Evolutionary conservation across 2,797 vertebrate species (phyloP).

Genomic region (Pterois miles): DNA sequence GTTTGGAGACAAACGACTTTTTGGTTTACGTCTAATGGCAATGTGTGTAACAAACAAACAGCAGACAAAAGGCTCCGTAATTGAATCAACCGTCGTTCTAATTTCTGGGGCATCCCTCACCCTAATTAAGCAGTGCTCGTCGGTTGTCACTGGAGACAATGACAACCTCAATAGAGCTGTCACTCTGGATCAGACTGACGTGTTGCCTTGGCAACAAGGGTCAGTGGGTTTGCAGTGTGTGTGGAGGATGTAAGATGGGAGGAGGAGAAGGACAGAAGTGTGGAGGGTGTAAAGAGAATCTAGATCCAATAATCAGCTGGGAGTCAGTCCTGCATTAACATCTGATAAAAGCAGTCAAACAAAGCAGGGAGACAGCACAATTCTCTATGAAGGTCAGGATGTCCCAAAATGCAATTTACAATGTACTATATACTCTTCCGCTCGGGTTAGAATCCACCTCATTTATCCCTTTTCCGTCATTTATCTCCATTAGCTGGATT

Average conservation of each 20-base stretch:
- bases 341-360: conserved; percentile 36
- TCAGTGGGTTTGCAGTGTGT: conserved; percentile 63
- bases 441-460: conserved; percentile 19
- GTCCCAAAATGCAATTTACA: conserved; percentile 17
- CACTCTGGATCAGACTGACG: conserved; percentile 72
- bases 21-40: conserved; percentile 33
- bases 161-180: conserved; percentile 69
- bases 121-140: conserved; percentile 64
- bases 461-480: conserved; percentile 47
- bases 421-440: conserved; percentile 22
- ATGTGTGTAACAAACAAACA: conserved; percentile 49
- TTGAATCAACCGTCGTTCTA: conserved; percentile 71
- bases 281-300: conserved; percentile 33
- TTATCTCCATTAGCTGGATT: conserved; percentile 59
- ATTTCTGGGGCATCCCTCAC: conserved; percentile 70
- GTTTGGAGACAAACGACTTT: conserved; percentile 44
- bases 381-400: conserved; percentile 39
- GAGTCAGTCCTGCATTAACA: conserved; percentile 40
- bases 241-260: conserved; percentile 40
- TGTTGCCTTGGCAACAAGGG: conserved; percentile 62
- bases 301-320: conserved; percentile 44
- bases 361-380: conserved; percentile 22
- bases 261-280: conserved; percentile 29
- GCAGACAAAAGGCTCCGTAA: conserved; percentile 61
- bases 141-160: conserved; percentile 70